phyloP scores from a whole-genome alignment of 1,140 invertebrate genomes.

The Polypedilum vanderplanki region DNA sequence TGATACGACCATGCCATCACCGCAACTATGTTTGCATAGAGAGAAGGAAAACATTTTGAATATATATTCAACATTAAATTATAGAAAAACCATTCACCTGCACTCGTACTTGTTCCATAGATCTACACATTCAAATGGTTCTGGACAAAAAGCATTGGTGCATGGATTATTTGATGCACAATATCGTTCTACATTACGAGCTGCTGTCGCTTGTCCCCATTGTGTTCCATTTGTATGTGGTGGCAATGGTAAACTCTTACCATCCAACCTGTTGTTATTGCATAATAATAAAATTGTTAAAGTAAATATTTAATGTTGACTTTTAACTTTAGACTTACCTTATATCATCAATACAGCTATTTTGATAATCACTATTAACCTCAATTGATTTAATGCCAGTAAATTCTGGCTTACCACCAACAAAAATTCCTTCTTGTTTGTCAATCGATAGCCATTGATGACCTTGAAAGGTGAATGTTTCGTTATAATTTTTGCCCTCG shows the following conservation, averaged over 20 bases:
- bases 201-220: slow-evolving; percentile 55
- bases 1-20: slow-evolving; percentile 51
- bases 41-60: not conserved
- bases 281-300: slow-evolving; percentile 22
- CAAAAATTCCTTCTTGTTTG: slow-evolving; percentile 59
- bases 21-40: slow-evolving; percentile 45
- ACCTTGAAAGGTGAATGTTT: slow-evolving; percentile 53
- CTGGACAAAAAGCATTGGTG: slow-evolving; percentile 51
- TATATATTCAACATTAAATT: not conserved
- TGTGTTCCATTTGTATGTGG: slow-evolving; percentile 57
- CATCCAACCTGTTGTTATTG: slow-evolving; percentile 55
- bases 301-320: not conserved
- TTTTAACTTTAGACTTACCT: too few relatives aligned
- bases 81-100: slow-evolving; percentile 48
- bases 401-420: slow-evolving; percentile 59
- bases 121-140: slow-evolving; percentile 57
- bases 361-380: slow-evolving; percentile 57
- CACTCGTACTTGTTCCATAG: slow-evolving; percentile 62
- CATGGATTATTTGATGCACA: slow-evolving; percentile 59
- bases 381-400: slow-evolving; percentile 55
- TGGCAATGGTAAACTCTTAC: slow-evolving; percentile 55
- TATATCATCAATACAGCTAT: slow-evolving; percentile 46
- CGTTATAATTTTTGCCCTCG: slow-evolving; percentile 62
- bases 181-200: slow-evolving; percentile 45
- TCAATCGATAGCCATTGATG: slow-evolving; percentile 57